Conservation (phyloP, 53 echinoderm and acorn worm species). For the Glandiceps talaboti region DNA sequence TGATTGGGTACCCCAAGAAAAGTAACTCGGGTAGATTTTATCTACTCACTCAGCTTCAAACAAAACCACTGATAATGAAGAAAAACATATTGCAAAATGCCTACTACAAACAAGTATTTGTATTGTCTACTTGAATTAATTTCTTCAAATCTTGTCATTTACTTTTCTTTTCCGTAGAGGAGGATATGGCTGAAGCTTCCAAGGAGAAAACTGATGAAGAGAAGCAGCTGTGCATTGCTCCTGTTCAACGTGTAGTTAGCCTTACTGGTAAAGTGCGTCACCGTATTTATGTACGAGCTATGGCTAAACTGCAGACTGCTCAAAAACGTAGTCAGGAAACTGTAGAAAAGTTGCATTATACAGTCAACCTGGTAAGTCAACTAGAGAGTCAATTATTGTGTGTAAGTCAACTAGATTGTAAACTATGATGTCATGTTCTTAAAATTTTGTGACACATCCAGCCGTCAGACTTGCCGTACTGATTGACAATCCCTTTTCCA, state of each 20-base stretch:
- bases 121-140: neutral
- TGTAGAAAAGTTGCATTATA: constrained; percentile 71
- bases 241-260: constrained; percentile 40
- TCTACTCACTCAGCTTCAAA: too few relatives aligned
- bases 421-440: too few relatives aligned
- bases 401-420: too few relatives aligned
- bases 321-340: constrained; percentile 94
- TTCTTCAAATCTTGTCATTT: too few relatives aligned
- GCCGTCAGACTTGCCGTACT: too few relatives aligned
- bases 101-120: neutral
- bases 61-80: neutral
- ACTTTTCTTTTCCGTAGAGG: too few relatives aligned
- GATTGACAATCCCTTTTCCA: too few relatives aligned
- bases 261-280: constrained; percentile 61
- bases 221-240: constrained; percentile 25
- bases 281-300: constrained; percentile 64
- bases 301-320: constrained; percentile 77
- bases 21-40: too few relatives aligned
- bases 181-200: constrained; percentile 13
- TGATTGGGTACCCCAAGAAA: too few relatives aligned
- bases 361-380: constrained; percentile 92
- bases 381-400: too few relatives aligned
- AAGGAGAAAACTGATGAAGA: constrained; percentile 9
- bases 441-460: too few relatives aligned
- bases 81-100: neutral